Percentiles rank a stretch among this genome's conserved stretches.
Evolutionary conservation across 2,888 invertebrate genomes (phyloP).

Genomic region (Oscheius onirici): DNA sequence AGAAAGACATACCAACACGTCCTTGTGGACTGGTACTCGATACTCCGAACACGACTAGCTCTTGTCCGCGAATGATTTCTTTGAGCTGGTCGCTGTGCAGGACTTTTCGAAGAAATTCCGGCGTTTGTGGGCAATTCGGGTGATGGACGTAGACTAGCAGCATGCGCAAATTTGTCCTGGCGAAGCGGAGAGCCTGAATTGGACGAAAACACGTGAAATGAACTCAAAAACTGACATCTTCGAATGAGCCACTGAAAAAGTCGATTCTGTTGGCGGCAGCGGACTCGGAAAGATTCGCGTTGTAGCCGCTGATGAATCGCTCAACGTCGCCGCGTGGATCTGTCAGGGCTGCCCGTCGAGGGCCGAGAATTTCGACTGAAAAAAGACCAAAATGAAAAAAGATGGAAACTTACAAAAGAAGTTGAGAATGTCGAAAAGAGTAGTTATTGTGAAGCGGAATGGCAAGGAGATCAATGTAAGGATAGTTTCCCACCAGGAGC

Average conservation of each 20-base stretch:
- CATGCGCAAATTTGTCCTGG: slow-evolving; percentile 16
- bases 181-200: slow-evolving; percentile 18
- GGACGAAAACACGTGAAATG: background rate
- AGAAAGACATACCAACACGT: background rate
- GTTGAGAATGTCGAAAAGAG: slow-evolving; percentile 30
- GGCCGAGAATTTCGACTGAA: slow-evolving; percentile 14
- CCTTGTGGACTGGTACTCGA: slow-evolving; percentile 36
- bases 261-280: background rate
- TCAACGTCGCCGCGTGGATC: slow-evolving; percentile 33
- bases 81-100: slow-evolving; percentile 21
- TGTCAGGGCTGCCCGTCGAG: slow-evolving; percentile 15
- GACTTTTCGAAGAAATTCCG: background rate
- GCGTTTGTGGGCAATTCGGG: background rate
- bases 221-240: slow-evolving; percentile 17
- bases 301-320: slow-evolving; percentile 25
- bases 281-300: background rate
- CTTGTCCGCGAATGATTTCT: slow-evolving; percentile 6
- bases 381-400: background rate
- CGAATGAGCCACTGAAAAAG: slow-evolving; percentile 25
- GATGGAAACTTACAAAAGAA: slow-evolving; percentile 20
- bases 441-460: slow-evolving; percentile 34
- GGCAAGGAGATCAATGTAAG: slow-evolving; percentile 37
- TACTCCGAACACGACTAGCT: slow-evolving; percentile 36
- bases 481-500: slow-evolving; percentile 37
- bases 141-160: slow-evolving; percentile 30